phyloP scores from a whole-genome alignment of 2,888 invertebrate species.

The Amblyjoppa fuscipennis region DNA sequence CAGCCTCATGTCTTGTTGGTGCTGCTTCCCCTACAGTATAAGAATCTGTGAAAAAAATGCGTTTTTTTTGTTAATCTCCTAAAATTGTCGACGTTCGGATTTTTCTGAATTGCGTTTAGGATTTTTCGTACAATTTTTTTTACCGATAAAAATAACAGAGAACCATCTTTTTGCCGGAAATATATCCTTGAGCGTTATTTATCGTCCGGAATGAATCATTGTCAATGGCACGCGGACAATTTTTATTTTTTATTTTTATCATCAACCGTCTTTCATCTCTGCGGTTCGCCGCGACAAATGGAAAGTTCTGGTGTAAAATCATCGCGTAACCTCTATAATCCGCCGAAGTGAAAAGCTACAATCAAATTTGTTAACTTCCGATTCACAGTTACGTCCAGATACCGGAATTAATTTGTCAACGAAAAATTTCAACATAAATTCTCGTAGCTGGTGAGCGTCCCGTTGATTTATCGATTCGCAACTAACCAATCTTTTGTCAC shows the following conservation, averaged over 20 bases:
- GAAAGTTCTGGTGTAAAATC: conserved; percentile 64
- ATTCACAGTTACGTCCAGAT: conserved; percentile 28
- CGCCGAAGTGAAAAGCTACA: conserved; percentile 68
- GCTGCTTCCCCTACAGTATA: conserved; percentile 75
- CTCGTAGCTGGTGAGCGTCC: conserved; percentile 7
- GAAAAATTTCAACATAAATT: conserved; percentile 1
- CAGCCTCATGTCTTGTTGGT: conserved; percentile 80
- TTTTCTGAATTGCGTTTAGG: background rate
- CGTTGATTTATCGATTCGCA: conserved; percentile 33
- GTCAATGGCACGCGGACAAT: conserved; percentile 61
- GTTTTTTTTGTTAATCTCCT: background rate
- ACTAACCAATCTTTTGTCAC: conserved; percentile 21
- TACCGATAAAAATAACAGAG: too few relatives aligned
- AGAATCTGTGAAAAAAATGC: conserved; percentile 61
- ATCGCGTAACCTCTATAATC: conserved; percentile 11
- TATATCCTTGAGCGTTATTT: conserved; percentile 7
- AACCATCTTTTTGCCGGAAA: background rate
- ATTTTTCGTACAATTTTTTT: background rate
- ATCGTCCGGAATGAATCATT: conserved; percentile 49
- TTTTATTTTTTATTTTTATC: conserved; percentile 24
- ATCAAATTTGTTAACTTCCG: conserved; percentile 61
- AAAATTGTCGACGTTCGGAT: too few relatives aligned
- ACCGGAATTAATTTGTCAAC: conserved; percentile 3
- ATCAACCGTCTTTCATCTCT: conserved; percentile 31
- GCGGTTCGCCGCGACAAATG: conserved; percentile 70